phyloP scores from a whole-genome alignment of 2,113 vertebrate genomes.

The Peromyscus leucopus region DNA sequence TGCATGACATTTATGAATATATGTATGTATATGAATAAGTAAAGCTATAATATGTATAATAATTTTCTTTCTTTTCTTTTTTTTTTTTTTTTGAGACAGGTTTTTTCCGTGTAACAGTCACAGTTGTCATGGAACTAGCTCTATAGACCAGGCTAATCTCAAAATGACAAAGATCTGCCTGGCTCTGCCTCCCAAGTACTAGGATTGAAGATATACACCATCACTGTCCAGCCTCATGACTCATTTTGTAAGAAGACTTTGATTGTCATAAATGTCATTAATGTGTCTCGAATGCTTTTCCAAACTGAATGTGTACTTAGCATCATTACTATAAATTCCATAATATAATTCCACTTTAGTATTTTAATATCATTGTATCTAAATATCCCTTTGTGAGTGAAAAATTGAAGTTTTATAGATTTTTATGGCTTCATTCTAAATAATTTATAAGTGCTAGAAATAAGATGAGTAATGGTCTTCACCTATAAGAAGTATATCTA shows the following conservation, averaged over 20 bases:
- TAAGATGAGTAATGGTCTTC: background rate
- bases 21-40: background rate
- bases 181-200: background rate
- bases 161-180: background rate
- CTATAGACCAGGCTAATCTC: background rate
- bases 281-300: background rate
- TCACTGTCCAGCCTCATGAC: background rate
- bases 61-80: background rate
- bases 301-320: background rate
- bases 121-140: background rate
- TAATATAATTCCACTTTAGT: background rate
- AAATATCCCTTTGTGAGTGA: background rate
- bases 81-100: background rate
- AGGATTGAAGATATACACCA: background rate
- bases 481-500: background rate
- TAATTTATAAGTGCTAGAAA: background rate
- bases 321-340: background rate
- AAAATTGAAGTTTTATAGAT: background rate
- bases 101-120: background rate
- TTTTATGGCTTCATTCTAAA: background rate
- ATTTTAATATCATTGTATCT: background rate
- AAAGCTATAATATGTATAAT: background rate
- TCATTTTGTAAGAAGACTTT: background rate
- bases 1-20: background rate
- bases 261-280: background rate